Evolutionary conservation across 2,888 invertebrate species (phyloP).

Genomic region (Deilephila elpenor): DNA sequence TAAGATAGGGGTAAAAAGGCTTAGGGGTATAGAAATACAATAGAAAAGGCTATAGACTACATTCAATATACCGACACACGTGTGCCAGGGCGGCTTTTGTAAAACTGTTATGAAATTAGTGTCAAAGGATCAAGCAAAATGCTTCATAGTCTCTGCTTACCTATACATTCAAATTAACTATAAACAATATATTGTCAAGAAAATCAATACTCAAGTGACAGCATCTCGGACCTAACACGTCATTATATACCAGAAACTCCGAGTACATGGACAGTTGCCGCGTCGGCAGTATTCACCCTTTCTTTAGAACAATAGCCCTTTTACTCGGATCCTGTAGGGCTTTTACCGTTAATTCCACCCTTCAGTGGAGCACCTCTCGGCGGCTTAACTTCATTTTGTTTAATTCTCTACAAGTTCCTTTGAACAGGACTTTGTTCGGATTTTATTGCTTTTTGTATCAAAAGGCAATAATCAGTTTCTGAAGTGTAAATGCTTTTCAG

Average conservation of each 20-base stretch:
- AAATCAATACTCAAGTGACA: not conserved
- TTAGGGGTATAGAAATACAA: no score
- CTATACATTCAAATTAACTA: no score
- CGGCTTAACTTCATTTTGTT: constrained; percentile 52
- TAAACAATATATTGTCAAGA: no score
- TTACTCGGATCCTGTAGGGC: constrained; percentile 33
- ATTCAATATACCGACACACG: no score
- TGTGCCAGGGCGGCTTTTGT: no score
- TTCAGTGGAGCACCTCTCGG: constrained; percentile 43
- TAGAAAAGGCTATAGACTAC: no score
- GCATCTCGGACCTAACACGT: not conserved
- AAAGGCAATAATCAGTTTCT: constrained; percentile 4
- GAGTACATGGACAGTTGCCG: constrained; percentile 19
- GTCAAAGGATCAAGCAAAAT: no score
- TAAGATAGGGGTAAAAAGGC: no score
- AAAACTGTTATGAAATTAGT: no score
- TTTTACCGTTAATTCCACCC: constrained; percentile 44
- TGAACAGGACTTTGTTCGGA: constrained; percentile 11
- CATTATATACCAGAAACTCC: constrained; percentile 8
- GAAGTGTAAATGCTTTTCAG: not conserved
- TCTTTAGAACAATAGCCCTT: constrained; percentile 53
- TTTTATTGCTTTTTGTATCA: constrained; percentile 7
- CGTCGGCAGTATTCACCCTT: constrained; percentile 28
- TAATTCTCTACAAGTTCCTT: constrained; percentile 24
- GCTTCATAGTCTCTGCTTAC: no score